Conservation (phyloP, 2,113 vertebrate species). For the Dermatemys mawii region DNA sequence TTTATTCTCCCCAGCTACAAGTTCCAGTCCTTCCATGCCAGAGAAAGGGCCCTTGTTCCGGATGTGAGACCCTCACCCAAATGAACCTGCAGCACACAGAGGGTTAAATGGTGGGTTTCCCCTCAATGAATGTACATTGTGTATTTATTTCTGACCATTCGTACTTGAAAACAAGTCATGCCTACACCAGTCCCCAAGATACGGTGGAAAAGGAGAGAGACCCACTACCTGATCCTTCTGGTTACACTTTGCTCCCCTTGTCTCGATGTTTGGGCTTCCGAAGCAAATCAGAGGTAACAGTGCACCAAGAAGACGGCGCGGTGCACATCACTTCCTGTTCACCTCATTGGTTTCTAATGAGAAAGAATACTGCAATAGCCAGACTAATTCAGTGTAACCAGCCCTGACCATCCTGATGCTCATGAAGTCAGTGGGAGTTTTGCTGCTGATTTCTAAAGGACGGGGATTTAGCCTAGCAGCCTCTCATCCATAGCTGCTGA, state of each 20-base stretch:
- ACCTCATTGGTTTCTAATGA: neutral
- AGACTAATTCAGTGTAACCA: neutral
- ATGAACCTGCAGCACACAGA: neutral
- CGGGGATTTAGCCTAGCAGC: neutral
- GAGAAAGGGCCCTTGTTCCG: slow-evolving; percentile 33
- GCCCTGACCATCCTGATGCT: neutral
- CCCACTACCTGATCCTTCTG: neutral
- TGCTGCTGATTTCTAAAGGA: neutral
- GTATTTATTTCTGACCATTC: rapidly evolving
- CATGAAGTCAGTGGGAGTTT: neutral
- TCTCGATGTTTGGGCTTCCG: rapidly evolving
- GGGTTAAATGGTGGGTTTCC: rapidly evolving
- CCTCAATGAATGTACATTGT: rapidly evolving
- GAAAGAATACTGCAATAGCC: neutral
- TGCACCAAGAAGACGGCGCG: neutral
- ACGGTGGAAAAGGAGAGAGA: neutral
- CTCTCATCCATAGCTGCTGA: neutral
- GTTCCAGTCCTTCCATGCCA: neutral
- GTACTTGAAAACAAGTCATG: neutral
- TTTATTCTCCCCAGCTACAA: slow-evolving; percentile 47
- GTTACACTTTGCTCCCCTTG: neutral
- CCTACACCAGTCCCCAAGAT: neutral
- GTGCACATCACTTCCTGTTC: neutral
- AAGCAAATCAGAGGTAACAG: rapidly evolving
- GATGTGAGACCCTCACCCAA: slow-evolving; percentile 37